phyloP scores from a whole-genome alignment of 2,797 vertebrate genomes.

The Siniperca undulata region DNA sequence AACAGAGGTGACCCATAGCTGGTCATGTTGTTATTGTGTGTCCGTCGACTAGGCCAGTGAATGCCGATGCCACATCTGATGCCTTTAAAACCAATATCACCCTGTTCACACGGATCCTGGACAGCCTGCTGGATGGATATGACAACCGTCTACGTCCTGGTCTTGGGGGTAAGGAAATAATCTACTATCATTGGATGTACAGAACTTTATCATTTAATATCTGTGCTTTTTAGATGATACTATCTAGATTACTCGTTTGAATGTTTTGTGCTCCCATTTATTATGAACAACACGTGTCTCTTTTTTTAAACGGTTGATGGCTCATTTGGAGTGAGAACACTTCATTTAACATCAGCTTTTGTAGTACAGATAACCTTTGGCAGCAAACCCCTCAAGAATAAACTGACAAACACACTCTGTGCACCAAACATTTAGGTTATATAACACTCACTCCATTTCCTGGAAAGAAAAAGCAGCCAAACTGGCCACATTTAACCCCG shows the following conservation, averaged over 20 bases:
- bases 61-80: conserved; percentile 90
- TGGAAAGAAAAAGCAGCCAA: conserved; percentile 56
- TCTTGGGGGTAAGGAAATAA: conserved; percentile 91
- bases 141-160: conserved; percentile 98
- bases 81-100: conserved; percentile 98
- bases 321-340: conserved; percentile 59
- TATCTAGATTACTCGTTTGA: neutral
- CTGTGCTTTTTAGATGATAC: neutral
- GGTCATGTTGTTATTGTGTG: conserved; percentile 39
- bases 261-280: neutral
- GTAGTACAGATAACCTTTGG: conserved; percentile 57
- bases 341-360: conserved; percentile 62
- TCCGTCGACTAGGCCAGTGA: conserved; percentile 86
- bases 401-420: conserved; percentile 56
- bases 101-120: conserved; percentile 97
- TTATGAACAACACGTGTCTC: conserved; percentile 17
- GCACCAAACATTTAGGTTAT: conserved; percentile 60
- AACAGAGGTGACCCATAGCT: conserved; percentile 18
- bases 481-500: conserved; percentile 40
- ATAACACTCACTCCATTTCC: conserved; percentile 54
- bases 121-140: conserved; percentile 97
- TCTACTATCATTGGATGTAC: neutral
- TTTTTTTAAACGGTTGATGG: conserved; percentile 43
- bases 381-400: conserved; percentile 56
- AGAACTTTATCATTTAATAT: neutral